A percentile compares a stretch with the other conserved stretches of the same genome.
phyloP scores from a whole-genome alignment of 2,797 vertebrate genomes.

The Emys orbicularis region DNA sequence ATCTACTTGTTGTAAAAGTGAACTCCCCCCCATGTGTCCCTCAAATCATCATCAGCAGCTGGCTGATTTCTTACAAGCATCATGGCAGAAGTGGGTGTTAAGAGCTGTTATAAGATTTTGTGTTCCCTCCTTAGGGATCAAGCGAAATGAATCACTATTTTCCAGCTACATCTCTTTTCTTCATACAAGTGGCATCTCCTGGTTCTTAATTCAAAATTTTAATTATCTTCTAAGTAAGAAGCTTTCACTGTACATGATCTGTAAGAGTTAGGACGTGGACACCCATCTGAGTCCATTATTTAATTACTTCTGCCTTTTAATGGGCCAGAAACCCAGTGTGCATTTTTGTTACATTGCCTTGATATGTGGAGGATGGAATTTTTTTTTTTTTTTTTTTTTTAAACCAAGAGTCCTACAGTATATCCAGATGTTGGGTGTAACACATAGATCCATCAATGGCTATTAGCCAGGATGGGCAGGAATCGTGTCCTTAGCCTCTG shows the following conservation, averaged over 20 bases:
- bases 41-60: not conserved
- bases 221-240: constrained; percentile 33
- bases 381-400: too few species aligned
- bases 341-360: not conserved
- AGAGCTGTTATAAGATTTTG: not conserved
- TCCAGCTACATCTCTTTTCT: constrained; percentile 8
- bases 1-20: not conserved
- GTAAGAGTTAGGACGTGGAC: constrained; percentile 23
- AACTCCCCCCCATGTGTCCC: constrained; percentile 56
- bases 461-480: too few species aligned
- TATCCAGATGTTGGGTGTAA: not conserved
- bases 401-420: not conserved
- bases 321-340: not conserved
- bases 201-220: constrained; percentile 45
- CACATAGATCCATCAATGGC: too few species aligned
- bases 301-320: not conserved
- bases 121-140: not conserved
- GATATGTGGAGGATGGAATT: not conserved
- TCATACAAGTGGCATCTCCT: constrained; percentile 1
- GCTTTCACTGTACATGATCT: constrained; percentile 18
- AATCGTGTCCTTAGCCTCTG: too few species aligned
- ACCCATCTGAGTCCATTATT: not conserved
- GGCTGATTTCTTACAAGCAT: not conserved
- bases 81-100: not conserved
- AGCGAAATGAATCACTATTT: constrained; percentile 31